A percentile compares a stretch with the other conserved stretches of the same genome.
Evolutionary conservation across 2,888 invertebrate genomes (phyloP).

Genomic region (Danaus chrysippus): DNA sequence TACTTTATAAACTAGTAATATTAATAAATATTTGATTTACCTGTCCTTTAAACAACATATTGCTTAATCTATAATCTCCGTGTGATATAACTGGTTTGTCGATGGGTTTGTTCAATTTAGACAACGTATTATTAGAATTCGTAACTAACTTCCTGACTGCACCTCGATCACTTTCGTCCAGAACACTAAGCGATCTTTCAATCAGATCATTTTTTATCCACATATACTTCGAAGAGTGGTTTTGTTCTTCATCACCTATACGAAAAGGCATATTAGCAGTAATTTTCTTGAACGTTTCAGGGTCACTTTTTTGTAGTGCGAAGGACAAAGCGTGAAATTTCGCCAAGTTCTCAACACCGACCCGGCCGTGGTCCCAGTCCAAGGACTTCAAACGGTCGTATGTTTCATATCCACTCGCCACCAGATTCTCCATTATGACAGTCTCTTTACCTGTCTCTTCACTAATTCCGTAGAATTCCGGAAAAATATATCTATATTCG

Average conservation of each 20-base stretch:
- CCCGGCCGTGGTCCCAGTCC: constrained; percentile 51
- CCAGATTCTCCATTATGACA: constrained; percentile 55
- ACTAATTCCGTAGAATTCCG: constrained; percentile 48
- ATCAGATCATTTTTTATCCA: constrained; percentile 28
- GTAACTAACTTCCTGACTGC: constrained; percentile 35
- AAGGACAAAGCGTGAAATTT: constrained; percentile 64
- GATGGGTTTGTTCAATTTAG: constrained; percentile 31
- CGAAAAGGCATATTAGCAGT: constrained; percentile 32
- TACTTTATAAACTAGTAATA: no score
- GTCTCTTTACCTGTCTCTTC: constrained; percentile 43
- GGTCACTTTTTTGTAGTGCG: constrained; percentile 40
- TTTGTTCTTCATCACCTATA: constrained; percentile 1
- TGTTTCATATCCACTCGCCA: constrained; percentile 42
- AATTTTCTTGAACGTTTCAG: constrained; percentile 45
- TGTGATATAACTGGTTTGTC: constrained; percentile 44
- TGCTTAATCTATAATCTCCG: constrained; percentile 53
- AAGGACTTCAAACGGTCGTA: constrained; percentile 49
- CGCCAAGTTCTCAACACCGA: constrained; percentile 48
- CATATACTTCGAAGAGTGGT: constrained; percentile 22
- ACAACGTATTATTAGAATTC: constrained; percentile 20
- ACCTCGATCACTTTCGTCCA: constrained; percentile 43
- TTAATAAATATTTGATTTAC: no score
- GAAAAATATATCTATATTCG: constrained; percentile 42
- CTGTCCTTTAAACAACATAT: constrained; percentile 38
- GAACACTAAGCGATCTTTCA: constrained; percentile 27